Evolutionary conservation across 2,113 vertebrate species (phyloP).

Genomic region (Hippolais icterina): DNA sequence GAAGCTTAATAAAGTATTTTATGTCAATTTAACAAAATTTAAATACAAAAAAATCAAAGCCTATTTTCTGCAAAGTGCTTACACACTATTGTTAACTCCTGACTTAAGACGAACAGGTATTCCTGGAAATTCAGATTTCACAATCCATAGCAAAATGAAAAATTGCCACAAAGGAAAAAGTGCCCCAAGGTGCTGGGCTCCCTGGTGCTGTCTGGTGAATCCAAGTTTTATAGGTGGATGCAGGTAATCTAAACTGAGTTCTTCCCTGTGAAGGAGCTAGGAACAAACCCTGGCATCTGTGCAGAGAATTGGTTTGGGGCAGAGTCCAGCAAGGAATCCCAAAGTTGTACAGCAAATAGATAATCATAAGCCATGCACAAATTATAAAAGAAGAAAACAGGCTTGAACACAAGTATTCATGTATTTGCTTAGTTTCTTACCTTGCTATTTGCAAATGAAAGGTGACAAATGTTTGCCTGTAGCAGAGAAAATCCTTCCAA

Average conservation of each 20-base stretch:
- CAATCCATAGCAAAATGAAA: background rate
- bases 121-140: background rate
- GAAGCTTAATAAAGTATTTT: background rate
- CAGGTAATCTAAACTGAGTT: accelerated
- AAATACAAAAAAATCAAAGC: background rate
- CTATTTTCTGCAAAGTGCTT: background rate
- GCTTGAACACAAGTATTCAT: background rate
- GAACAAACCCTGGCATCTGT: background rate
- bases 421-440: background rate
- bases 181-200: background rate
- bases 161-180: background rate
- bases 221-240: background rate
- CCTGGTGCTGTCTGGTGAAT: background rate
- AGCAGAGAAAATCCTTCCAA: background rate
- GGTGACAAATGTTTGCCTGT: no score
- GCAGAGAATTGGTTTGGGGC: background rate
- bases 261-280: background rate
- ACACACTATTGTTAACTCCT: background rate
- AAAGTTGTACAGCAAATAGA: background rate
- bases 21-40: background rate
- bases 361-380: background rate
- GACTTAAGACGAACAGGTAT: background rate
- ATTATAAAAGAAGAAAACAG: background rate
- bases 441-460: background rate
- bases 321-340: background rate